Base-by-base conservation (phyloP, 2,888 invertebrate genomes). In the Callosobruchus maculatus region DNA sequence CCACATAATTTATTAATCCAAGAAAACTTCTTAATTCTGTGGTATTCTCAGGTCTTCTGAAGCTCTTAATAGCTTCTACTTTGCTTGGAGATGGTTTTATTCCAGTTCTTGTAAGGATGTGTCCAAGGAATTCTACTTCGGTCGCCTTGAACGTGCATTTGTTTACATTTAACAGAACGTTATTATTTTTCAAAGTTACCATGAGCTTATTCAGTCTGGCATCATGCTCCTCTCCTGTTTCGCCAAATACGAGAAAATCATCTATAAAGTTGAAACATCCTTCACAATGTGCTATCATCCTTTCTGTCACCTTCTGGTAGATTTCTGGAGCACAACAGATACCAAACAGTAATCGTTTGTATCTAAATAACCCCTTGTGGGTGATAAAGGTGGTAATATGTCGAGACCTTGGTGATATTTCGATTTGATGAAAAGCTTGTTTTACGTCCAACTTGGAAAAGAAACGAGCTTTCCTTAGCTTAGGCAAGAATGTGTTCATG, bases 321-420 rank as follows among this genome's bases (percentile, higher is more conserved):
- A 78, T 78, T 72, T 79, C 78, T 21, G 78, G 85, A 75, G 88
- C 88, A 72, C 85, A 86, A 0, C 80, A 79, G 13, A 72, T 26
- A 20, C 72, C 72, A 22, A 74, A 74, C 67, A 74, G 21, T 2
- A 73, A 22, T 30, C 30, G 30, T 30, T 30, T 30, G 30, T 30
- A 5, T 9, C 30, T 30, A 9, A 30, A 30, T 30, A 30, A 30
- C 30, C 30, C 30, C 9, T 30, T 30, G 9, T 9, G 3, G 30
- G 30, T 30, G 9, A 30, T 30, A 30, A 30, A 30, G 3, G 30
- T 30, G 9, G 30, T 30, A 5, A 30, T 30, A 9, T 30, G 9
- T 9, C 30, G 3, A 30, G 30, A 30, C 9, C 9, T 9, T 30
- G 3, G 4, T 9, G 30, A 30, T 30, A 30, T 30, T 30, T 30